These are phyloP conservation scores for Agrochola circellaris DNA, from an alignment of 2,888 invertebrate species.

Conservation along the genomic window DNA sequence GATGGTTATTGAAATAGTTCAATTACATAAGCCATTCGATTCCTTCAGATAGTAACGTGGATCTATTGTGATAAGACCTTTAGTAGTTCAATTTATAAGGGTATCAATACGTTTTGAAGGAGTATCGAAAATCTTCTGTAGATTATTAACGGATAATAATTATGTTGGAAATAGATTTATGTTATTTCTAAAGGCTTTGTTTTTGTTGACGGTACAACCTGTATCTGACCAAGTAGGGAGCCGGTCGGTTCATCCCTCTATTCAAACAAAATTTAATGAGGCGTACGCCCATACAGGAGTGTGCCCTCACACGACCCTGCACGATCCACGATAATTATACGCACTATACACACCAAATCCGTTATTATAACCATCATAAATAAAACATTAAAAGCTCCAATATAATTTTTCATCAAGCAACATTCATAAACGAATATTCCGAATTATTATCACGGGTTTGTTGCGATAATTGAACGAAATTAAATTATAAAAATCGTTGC, in stretches of 20 bases:
- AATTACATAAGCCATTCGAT: conserved; percentile 29
- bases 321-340: conserved; percentile 51
- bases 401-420: conserved; percentile 6
- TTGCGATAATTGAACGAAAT: conserved; percentile 33
- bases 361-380: conserved; percentile 27
- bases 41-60: background rate
- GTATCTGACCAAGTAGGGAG: conserved; percentile 78
- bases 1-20: conserved; percentile 45
- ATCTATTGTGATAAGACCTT: conserved; percentile 7
- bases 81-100: conserved; percentile 13
- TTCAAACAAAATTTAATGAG: conserved; percentile 90
- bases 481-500: conserved; percentile 31
- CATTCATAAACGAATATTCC: conserved; percentile 14
- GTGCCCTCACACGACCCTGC: conserved; percentile 60
- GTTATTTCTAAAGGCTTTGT: conserved; percentile 16
- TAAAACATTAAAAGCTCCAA: conserved; percentile 2
- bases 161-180: background rate
- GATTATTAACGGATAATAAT: background rate
- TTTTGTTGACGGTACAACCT: conserved; percentile 72
- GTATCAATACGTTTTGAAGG: background rate
- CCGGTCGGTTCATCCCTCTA: conserved; percentile 84
- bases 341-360: conserved; percentile 33
- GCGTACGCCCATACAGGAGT: conserved; percentile 77
- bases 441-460: conserved; percentile 25
- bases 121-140: background rate